phyloP scores from a whole-genome alignment of 2,113 vertebrate genomes.

The Xiphorhynchus elegans region DNA sequence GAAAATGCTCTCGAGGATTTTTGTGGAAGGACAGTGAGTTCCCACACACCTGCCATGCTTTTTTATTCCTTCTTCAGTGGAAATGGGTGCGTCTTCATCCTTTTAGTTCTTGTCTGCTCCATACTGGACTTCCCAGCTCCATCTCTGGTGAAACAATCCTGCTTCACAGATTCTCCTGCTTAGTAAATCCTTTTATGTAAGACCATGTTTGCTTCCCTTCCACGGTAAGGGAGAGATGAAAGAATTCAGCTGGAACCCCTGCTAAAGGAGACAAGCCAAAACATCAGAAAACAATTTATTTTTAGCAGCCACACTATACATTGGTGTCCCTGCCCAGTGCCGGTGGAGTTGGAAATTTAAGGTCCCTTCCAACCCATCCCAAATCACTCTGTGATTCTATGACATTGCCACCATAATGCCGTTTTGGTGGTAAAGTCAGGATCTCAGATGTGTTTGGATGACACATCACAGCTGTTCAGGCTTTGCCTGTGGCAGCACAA shows the following conservation, averaged over 20 bases:
- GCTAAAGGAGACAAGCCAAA: background rate
- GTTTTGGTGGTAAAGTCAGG: background rate
- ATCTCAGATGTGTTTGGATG: background rate
- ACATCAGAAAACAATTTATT: background rate
- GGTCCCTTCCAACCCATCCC: background rate
- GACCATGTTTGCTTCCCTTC: background rate
- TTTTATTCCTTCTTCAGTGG: background rate
- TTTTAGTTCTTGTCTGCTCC: background rate
- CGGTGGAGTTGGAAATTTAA: accelerated
- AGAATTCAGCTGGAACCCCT: background rate
- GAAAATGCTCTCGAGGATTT: background rate
- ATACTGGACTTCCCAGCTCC: background rate
- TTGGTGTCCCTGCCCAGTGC: background rate
- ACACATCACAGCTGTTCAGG: background rate
- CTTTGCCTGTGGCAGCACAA: background rate
- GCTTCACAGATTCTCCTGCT: background rate
- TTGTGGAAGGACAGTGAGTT: background rate
- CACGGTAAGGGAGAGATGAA: background rate
- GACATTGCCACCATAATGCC: background rate
- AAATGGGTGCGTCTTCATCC: background rate
- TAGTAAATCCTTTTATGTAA: constrained; percentile 9
- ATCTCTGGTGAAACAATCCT: background rate
- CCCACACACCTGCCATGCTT: background rate
- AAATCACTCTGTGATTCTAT: background rate
- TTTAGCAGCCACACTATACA: background rate